A percentile compares a stretch with the other conserved stretches of the same genome.
Evolutionary conservation across 2,797 vertebrate species (phyloP).

Genomic region (Sciurus vulgaris): DNA sequence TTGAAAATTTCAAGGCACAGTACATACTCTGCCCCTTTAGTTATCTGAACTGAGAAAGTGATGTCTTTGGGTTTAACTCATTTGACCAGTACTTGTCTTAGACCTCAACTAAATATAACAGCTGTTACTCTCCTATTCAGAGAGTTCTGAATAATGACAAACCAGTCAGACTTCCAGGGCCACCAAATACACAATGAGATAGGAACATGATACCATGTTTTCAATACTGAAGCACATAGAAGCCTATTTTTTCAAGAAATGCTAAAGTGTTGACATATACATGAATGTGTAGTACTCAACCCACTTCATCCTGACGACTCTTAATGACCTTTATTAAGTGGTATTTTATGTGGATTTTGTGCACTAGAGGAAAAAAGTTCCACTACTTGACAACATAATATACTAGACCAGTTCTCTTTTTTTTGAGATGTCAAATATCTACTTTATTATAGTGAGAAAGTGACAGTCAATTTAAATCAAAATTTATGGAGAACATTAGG

Average conservation of each 20-base stretch:
- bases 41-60: slow-evolving; percentile 48
- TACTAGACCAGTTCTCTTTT: slow-evolving; percentile 79
- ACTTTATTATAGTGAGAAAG: slow-evolving; percentile 90
- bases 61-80: slow-evolving; percentile 54
- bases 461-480: slow-evolving; percentile 92
- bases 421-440: slow-evolving; percentile 88
- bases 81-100: slow-evolving; percentile 71
- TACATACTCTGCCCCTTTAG: slow-evolving; percentile 43
- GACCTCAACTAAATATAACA: slow-evolving; percentile 73
- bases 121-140: slow-evolving; percentile 48
- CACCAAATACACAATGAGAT: slow-evolving; percentile 67
- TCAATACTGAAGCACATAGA: background rate
- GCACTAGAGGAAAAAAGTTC: slow-evolving; percentile 52
- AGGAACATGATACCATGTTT: slow-evolving; percentile 30
- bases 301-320: slow-evolving; percentile 54
- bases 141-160: slow-evolving; percentile 31
- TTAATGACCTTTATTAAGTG: slow-evolving; percentile 56
- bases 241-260: slow-evolving; percentile 62
- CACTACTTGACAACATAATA: slow-evolving; percentile 81
- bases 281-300: background rate
- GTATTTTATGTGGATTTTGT: slow-evolving; percentile 79
- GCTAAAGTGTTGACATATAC: slow-evolving; percentile 36
- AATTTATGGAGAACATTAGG: slow-evolving; percentile 92
- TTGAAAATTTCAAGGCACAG: slow-evolving; percentile 35
- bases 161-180: slow-evolving; percentile 53